A percentile compares a stretch with the other conserved stretches of the same genome.
phyloP scores from a whole-genome alignment of 2,888 invertebrate species.

The Lasioglossum villosulum region DNA sequence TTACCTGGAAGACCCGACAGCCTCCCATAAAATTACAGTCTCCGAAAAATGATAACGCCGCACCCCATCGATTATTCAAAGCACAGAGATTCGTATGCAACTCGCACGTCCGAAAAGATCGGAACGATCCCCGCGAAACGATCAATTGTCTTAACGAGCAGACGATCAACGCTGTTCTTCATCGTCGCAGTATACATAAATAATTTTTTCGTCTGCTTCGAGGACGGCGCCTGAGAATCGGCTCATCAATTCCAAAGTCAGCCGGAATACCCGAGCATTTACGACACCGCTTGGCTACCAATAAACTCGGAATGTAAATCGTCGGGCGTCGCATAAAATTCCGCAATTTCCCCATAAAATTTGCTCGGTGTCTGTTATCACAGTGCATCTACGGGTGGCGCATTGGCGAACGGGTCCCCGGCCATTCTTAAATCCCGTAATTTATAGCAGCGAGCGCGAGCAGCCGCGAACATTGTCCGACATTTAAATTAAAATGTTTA shows the following conservation, averaged over 20 bases:
- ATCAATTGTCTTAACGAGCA: not conserved
- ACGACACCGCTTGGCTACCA: not conserved
- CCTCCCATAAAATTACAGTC: not conserved
- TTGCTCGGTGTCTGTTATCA: constrained; percentile 5
- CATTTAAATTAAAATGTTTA: constrained; percentile 31
- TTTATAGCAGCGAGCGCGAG: not conserved
- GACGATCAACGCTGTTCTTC: not conserved
- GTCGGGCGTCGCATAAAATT: not conserved
- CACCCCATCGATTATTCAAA: not conserved
- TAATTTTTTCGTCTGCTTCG: not conserved
- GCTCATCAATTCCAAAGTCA: not conserved
- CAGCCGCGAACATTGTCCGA: constrained; percentile 26
- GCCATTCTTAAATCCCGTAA: constrained; percentile 1
- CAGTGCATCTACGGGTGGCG: not conserved
- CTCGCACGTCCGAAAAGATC: not conserved
- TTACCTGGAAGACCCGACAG: not conserved
- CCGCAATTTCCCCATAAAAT: constrained; percentile 4
- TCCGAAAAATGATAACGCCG: not conserved
- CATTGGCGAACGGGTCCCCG: not conserved
- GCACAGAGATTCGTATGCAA: not conserved
- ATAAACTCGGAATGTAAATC: constrained; percentile 18
- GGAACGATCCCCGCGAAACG: not conserved
- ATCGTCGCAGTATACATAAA: not conserved
- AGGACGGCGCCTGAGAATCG: not conserved
- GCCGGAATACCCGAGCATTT: not conserved